A percentile compares a stretch with the other conserved stretches of the same genome.
Conservation (phyloP, 2,888 invertebrate genomes). For the Crepidodera aurea region DNA sequence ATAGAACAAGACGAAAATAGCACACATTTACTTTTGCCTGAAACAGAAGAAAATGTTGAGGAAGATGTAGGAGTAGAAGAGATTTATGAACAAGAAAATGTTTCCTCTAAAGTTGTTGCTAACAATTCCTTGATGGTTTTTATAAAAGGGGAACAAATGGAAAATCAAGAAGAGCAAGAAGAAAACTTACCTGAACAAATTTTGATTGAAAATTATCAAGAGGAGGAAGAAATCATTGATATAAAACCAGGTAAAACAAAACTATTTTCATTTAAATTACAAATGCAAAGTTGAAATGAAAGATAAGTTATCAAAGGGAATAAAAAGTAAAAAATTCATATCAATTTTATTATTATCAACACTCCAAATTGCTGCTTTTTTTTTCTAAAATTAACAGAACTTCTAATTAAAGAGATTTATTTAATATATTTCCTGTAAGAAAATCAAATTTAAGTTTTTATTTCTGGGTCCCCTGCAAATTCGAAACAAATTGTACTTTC, state of each 20-base stretch:
- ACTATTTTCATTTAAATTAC: too few species aligned
- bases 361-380: too few species aligned
- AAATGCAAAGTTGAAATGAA: too few species aligned
- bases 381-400: too few species aligned
- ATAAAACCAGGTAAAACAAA: slow-evolving; percentile 38
- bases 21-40: slow-evolving; percentile 8
- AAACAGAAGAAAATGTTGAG: not conserved
- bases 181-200: not conserved
- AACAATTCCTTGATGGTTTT: slow-evolving; percentile 9
- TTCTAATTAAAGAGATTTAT: too few species aligned
- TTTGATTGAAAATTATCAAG: slow-evolving; percentile 2
- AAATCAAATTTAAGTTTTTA: too few species aligned
- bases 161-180: slow-evolving; percentile 1
- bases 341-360: too few species aligned
- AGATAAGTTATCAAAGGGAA: too few species aligned
- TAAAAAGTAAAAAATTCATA: too few species aligned
- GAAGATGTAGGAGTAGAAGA: slow-evolving; percentile 1
- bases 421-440: too few species aligned
- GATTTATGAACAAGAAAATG: slow-evolving; percentile 1
- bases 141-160: slow-evolving; percentile 21
- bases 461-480: too few species aligned
- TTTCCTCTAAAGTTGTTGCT: not conserved
- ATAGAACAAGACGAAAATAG: not conserved
- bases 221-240: slow-evolving; percentile 32
- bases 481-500: too few species aligned